These are phyloP conservation scores for Hyles euphorbiae DNA, from an alignment of 1,140 invertebrate species.

Conservation along the genomic window DNA sequence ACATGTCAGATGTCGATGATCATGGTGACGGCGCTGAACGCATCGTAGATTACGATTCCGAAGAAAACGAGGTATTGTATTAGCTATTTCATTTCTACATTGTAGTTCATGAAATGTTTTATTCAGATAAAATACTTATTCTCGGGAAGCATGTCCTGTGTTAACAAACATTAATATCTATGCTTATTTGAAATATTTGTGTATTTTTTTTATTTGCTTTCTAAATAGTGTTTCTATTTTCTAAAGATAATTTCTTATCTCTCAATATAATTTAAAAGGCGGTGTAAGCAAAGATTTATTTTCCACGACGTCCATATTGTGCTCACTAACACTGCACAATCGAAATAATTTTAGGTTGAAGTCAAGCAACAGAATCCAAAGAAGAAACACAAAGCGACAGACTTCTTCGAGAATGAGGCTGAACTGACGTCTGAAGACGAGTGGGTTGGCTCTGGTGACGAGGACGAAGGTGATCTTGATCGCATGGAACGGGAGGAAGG, in stretches of 20 bases:
- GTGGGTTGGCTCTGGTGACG: constrained; percentile 83
- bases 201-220: too few relatives aligned
- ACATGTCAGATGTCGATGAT: constrained; percentile 37
- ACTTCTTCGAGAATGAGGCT: constrained; percentile 90
- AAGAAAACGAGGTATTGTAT: constrained; percentile 82
- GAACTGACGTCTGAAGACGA: constrained; percentile 89
- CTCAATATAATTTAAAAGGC: too few relatives aligned
- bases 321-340: not conserved
- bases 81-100: not conserved
- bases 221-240: too few relatives aligned
- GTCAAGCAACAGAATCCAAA: constrained; percentile 58
- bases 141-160: too few relatives aligned
- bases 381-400: constrained; percentile 72
- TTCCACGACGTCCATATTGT: too few relatives aligned
- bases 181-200: too few relatives aligned
- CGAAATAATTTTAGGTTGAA: constrained; percentile 42
- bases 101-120: not conserved
- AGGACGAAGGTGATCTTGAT: constrained; percentile 85
- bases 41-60: constrained; percentile 83
- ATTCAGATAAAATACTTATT: too few relatives aligned
- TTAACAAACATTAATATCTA: too few relatives aligned
- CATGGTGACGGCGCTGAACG: constrained; percentile 47
- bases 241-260: too few relatives aligned
- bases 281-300: too few relatives aligned
- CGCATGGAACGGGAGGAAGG: constrained; percentile 85